These are phyloP conservation scores for Cotesia glomerata DNA, from an alignment of 1,140 invertebrate species.

Conservation along the genomic window DNA sequence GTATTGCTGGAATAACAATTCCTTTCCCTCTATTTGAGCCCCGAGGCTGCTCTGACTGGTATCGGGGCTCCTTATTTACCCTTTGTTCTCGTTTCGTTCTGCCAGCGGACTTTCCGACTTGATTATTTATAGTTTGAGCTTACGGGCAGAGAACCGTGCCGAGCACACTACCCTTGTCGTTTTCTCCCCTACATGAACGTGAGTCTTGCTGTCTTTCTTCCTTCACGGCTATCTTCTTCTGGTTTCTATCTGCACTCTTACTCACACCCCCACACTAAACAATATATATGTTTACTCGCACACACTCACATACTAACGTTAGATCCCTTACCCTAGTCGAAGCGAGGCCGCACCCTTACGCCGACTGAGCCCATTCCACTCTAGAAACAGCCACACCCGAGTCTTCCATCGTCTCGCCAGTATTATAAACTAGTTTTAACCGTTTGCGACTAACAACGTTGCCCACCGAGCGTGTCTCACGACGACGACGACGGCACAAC, in stretches of 20 bases:
- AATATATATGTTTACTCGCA: too few species aligned
- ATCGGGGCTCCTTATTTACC: neutral
- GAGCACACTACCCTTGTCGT: constrained; percentile 15
- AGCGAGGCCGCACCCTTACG: constrained; percentile 6
- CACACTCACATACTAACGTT: too few species aligned
- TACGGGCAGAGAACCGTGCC: constrained; percentile 38
- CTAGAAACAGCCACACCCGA: constrained; percentile 26
- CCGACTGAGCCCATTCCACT: constrained; percentile 16
- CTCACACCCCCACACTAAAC: neutral
- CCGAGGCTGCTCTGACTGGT: neutral
- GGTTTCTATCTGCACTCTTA: neutral
- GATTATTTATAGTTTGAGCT: constrained; percentile 53
- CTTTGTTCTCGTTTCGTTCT: constrained; percentile 21
- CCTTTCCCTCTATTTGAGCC: neutral
- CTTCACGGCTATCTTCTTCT: neutral
- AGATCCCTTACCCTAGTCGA: too few species aligned
- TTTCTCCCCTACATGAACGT: neutral
- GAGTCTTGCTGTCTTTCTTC: neutral
- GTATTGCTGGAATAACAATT: too few species aligned
- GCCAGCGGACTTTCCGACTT: constrained; percentile 35
- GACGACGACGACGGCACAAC: constrained; percentile 26
- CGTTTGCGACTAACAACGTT: constrained; percentile 45
- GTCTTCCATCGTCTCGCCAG: constrained; percentile 29
- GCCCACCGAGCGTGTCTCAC: constrained; percentile 38
- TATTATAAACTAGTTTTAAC: constrained; percentile 51